Evolutionary conservation across 2,888 invertebrate species (phyloP).

Genomic region (Drosophila mettleri): DNA sequence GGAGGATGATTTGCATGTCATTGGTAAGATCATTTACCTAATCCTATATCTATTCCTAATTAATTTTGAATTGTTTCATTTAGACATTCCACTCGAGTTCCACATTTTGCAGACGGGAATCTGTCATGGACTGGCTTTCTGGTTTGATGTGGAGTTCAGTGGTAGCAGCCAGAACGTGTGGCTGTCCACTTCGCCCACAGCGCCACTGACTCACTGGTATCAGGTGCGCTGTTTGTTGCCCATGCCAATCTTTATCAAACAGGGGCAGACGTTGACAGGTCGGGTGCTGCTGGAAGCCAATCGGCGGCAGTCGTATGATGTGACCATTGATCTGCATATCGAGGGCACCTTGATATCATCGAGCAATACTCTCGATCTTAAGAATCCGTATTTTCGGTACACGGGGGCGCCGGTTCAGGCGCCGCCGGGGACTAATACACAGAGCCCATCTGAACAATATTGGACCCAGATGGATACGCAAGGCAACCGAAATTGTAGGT

Average conservation of each 20-base stretch:
- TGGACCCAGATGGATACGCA: slow-evolving; percentile 94
- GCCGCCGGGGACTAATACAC: slow-evolving; percentile 95
- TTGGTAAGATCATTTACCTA: slow-evolving; percentile 85
- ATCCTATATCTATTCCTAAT: background rate
- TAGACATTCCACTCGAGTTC: slow-evolving; percentile 97
- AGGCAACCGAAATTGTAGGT: slow-evolving; percentile 84
- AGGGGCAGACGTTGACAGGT: slow-evolving; percentile 95
- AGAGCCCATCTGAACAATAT: slow-evolving; percentile 97
- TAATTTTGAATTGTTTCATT: background rate
- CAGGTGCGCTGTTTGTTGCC: slow-evolving; percentile 98
- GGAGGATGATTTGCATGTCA: slow-evolving; percentile 97
- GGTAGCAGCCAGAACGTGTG: slow-evolving; percentile 96
- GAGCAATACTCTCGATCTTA: slow-evolving; percentile 96
- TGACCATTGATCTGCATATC: slow-evolving; percentile 96
- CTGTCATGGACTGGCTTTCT: slow-evolving; percentile 98
- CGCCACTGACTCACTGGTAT: slow-evolving; percentile 99
- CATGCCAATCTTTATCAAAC: slow-evolving; percentile 96
- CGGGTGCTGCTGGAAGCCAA: slow-evolving; percentile 95
- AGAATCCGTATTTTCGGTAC: slow-evolving; percentile 99
- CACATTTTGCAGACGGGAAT: slow-evolving; percentile 96
- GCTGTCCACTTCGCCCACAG: slow-evolving; percentile 98
- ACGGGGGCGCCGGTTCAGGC: slow-evolving; percentile 96
- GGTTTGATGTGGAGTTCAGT: slow-evolving; percentile 99
- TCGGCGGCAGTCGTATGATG: slow-evolving; percentile 99
- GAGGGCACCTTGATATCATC: slow-evolving; percentile 95